Base-by-base conservation (phyloP, 2,797 vertebrate genomes). In the Cuniculus paca region DNA sequence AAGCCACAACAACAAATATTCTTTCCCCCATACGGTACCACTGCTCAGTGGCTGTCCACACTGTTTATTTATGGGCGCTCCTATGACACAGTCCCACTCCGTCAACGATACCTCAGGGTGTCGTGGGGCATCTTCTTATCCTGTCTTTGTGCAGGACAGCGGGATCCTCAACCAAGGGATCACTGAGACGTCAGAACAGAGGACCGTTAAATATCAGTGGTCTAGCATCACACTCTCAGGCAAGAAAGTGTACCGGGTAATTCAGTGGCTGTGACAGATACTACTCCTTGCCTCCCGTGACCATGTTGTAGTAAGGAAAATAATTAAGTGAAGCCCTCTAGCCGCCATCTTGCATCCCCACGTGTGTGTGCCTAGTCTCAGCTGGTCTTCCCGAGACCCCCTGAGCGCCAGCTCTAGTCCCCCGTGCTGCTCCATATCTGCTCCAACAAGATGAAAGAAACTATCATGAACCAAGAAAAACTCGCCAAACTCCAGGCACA, bases 1-100 rank as follows among this genome's bases (percentile, higher is more conserved):
- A 13, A n/a, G 39, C 28, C 24, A 3, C 70, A 28, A 72, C 22
- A 19, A 60, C 56, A 83, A 48, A n/a, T 52, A 34, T 34, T 42
- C 31, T 39, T 4, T 45, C 79, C 36, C 13, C 14, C 60, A 39
- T 48, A 12, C 39, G 24, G 48, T 13, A 36, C 34, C n/a, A 70
- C 54, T 36, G 26, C 31, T 16, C 19, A 42, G 34, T 36, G 39
- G 4, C 61, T n/a, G 5, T 78, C 65, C 56, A 42, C 31, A 19
- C 26, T 50, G 4, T 52, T 45, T 74, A 5, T 45, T n/a, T 39
- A 54, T 58, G 17, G 56, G 8, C 31, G 17, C 36, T 83, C 48
- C 39, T 16, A 4, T 13, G 34, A 1, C 0, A 54, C 26, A 83
- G 45, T 20, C 16, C 48, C 6, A 8, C 5, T 14, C 28, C 54